These are phyloP conservation scores for Brachylomia viminalis DNA, from an alignment of 2,888 invertebrate species.

Conservation along the genomic window DNA sequence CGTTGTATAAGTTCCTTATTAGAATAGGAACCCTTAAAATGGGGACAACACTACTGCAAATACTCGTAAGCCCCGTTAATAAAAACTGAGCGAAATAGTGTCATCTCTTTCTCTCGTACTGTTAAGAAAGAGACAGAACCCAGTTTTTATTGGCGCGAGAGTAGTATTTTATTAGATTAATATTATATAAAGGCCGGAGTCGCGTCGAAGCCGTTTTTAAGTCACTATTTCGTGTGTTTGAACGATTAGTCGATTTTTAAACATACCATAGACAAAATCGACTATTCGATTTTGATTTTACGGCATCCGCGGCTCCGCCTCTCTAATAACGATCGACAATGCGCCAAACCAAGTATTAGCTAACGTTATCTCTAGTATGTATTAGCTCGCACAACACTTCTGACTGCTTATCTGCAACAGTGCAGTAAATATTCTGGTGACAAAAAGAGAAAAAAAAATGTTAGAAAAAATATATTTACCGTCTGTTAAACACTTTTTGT, in stretches of 20 bases:
- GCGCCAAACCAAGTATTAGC: conserved; percentile 80
- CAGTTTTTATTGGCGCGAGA: conserved; percentile 43
- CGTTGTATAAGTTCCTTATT: conserved; percentile 54
- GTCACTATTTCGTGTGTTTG: conserved; percentile 28
- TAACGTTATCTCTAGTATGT: conserved; percentile 74
- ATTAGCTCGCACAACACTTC: conserved; percentile 80
- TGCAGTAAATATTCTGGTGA: conserved; percentile 78
- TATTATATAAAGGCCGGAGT: conserved; percentile 61
- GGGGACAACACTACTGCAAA: conserved; percentile 54
- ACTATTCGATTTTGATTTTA: conserved; percentile 25
- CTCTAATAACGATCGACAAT: conserved; percentile 77
- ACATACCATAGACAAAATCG: conserved; percentile 60
- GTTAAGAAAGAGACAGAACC: conserved; percentile 36
- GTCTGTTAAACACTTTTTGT: background rate
- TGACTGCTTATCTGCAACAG: conserved; percentile 74
- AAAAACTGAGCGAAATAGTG: conserved; percentile 47
- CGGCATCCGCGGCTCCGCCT: conserved; percentile 53
- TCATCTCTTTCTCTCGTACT: conserved; percentile 36
- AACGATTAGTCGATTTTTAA: conserved; percentile 54
- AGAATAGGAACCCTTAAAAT: conserved; percentile 62
- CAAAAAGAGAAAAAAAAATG: conserved; percentile 50
- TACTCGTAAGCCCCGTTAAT: conserved; percentile 39
- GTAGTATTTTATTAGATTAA: conserved; percentile 53
- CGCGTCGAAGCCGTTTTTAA: conserved; percentile 46
- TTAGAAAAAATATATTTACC: background rate